Conservation (phyloP, 2,888 invertebrate genomes). For the Ceriagrion tenellum region DNA sequence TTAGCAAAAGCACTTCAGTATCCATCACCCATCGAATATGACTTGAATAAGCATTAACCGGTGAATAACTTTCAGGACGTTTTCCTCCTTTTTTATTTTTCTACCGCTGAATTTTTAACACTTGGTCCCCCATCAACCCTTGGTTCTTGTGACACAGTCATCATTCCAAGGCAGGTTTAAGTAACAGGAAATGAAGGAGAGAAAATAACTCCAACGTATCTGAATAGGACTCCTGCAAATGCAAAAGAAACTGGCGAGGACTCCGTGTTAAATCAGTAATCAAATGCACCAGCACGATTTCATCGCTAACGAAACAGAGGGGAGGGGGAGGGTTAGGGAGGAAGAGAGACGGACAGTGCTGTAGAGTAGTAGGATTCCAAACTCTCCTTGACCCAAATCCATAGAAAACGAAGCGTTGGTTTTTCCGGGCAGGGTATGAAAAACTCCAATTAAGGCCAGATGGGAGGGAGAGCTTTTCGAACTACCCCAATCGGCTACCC, state of each 20-base stretch:
- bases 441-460: neutral
- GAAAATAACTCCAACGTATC: neutral
- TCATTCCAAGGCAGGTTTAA: neutral
- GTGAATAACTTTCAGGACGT: neutral
- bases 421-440: neutral
- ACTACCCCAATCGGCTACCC: neutral
- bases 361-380: neutral
- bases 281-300: neutral
- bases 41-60: too few relatives aligned
- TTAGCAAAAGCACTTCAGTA: too few relatives aligned
- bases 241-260: neutral
- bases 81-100: neutral
- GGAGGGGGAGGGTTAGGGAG: too few relatives aligned
- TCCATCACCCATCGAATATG: too few relatives aligned
- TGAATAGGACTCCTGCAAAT: neutral
- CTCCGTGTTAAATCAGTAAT: neutral
- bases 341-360: neutral
- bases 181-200: neutral
- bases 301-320: neutral
- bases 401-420: neutral
- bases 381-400: neutral
- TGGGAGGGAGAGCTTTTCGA: neutral
- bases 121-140: neutral
- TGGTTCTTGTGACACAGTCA: neutral
- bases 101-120: neutral